These are phyloP conservation scores for Hesperophylax magnus DNA, from an alignment of 1,140 invertebrate genomes.

Conservation along the genomic window DNA sequence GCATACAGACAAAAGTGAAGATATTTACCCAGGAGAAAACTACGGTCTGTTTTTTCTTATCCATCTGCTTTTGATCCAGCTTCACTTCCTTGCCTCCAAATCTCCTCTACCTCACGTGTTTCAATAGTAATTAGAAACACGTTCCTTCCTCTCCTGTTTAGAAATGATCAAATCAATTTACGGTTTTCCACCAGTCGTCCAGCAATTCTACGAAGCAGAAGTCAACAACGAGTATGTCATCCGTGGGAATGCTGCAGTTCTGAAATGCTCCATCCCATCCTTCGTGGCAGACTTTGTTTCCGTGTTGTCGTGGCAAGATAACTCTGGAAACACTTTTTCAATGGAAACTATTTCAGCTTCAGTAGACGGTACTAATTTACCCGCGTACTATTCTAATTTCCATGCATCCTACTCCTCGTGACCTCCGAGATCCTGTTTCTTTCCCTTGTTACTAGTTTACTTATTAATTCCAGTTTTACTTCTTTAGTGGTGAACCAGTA, in stretches of 20 bases:
- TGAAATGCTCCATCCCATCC: conserved; percentile 93
- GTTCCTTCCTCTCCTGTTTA: conserved; percentile 6
- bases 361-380: conserved; percentile 72
- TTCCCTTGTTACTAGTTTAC: not conserved
- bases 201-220: conserved; percentile 89
- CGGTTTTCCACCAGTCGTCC: conserved; percentile 76
- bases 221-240: conserved; percentile 94
- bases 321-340: conserved; percentile 72
- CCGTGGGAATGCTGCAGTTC: conserved; percentile 89
- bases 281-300: conserved; percentile 94
- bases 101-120: not conserved
- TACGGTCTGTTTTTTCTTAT: conserved; percentile 72
- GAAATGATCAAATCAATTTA: not conserved
- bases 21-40: conserved; percentile 73
- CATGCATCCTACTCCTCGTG: conserved; percentile 8
- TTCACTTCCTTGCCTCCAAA: not conserved
- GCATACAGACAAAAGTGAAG: conserved; percentile 85
- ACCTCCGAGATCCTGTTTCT: not conserved
- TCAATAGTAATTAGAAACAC: conserved; percentile 11
- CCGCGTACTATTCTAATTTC: not conserved
- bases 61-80: not conserved
- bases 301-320: conserved; percentile 90
- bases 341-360: conserved; percentile 76
- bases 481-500: conserved; percentile 88
- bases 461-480: conserved; percentile 9